Percentiles rank a stretch among this genome's conserved stretches.
Evolutionary conservation across 64 coral and sea anemone genomes (phyloP).

Genomic region (Pachyseris speciosa): DNA sequence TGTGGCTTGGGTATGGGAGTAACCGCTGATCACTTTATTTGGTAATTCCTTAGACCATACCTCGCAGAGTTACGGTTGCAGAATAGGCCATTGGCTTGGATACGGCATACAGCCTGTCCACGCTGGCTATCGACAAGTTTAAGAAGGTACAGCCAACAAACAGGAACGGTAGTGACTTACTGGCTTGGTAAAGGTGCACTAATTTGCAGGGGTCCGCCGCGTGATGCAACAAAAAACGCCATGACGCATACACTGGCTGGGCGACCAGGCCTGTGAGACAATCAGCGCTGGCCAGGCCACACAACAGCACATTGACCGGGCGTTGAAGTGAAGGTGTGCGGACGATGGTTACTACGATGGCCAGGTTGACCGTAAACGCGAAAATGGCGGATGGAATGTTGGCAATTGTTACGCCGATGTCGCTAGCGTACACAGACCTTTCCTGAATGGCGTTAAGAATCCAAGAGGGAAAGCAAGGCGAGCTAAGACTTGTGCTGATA

Average conservation of each 20-base stretch:
- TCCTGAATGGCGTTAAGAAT: not conserved
- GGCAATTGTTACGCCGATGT: not conserved
- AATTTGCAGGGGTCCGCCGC: not conserved
- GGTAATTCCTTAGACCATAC: not conserved
- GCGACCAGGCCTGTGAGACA: not conserved
- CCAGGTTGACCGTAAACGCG: not conserved
- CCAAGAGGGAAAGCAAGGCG: not conserved
- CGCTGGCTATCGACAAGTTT: not conserved
- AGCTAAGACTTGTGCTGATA: not conserved
- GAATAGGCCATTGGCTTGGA: not conserved
- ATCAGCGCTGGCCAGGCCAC: conserved; percentile 2
- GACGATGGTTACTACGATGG: not conserved
- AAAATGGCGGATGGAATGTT: not conserved
- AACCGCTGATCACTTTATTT: not conserved
- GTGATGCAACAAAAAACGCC: conserved; percentile 18
- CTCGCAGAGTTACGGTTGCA: not conserved
- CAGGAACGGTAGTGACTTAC: not conserved
- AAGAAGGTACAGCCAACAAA: not conserved
- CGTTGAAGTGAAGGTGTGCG: not conserved
- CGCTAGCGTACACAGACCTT: not conserved
- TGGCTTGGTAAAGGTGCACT: not conserved
- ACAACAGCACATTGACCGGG: conserved; percentile 11
- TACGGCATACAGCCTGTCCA: not conserved
- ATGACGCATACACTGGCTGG: not conserved
- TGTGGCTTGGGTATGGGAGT: not conserved